Evolutionary conservation across 2,888 invertebrate species (phyloP).

Genomic region (Drosophila bunnanda): DNA sequence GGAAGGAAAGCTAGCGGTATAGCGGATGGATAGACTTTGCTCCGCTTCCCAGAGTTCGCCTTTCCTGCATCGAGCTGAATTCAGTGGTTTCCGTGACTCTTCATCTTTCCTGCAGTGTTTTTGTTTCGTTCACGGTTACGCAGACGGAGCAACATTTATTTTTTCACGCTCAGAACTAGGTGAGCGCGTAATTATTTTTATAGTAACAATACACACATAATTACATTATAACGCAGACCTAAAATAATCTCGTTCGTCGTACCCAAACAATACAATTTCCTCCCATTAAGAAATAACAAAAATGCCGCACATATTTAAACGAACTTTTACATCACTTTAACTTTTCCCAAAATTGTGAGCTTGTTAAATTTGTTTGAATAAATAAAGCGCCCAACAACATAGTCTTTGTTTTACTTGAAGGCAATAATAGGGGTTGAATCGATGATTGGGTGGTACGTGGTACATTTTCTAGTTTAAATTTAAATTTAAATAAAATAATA

Average conservation of each 20-base stretch:
- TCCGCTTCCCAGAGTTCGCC: constrained; percentile 11
- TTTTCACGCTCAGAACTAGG: constrained; percentile 12
- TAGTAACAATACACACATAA: constrained; percentile 32
- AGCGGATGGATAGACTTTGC: constrained; percentile 4
- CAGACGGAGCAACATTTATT: constrained; percentile 18
- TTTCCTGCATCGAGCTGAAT: constrained; percentile 5
- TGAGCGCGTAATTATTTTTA: constrained; percentile 20
- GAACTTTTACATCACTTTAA: constrained; percentile 45
- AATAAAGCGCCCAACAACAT: constrained; percentile 59
- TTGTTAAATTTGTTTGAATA: constrained; percentile 45
- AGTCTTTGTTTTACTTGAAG: constrained; percentile 1
- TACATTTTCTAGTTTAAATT: background rate
- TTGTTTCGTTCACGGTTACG: constrained; percentile 27
- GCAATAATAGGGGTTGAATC: background rate
- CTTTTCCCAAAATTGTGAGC: constrained; percentile 33
- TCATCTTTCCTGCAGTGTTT: constrained; percentile 24
- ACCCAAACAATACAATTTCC: constrained; percentile 24
- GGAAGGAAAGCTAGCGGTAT: background rate
- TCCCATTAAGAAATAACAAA: constrained; percentile 23
- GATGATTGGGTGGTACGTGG: background rate
- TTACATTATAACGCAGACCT: constrained; percentile 47
- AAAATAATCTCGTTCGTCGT: constrained; percentile 43
- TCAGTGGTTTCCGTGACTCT: constrained; percentile 1
- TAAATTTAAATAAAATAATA: too few relatives aligned
- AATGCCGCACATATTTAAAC: constrained; percentile 32